phyloP scores from a whole-genome alignment of 1,140 invertebrate species.

The Oryctes rhinoceros region DNA sequence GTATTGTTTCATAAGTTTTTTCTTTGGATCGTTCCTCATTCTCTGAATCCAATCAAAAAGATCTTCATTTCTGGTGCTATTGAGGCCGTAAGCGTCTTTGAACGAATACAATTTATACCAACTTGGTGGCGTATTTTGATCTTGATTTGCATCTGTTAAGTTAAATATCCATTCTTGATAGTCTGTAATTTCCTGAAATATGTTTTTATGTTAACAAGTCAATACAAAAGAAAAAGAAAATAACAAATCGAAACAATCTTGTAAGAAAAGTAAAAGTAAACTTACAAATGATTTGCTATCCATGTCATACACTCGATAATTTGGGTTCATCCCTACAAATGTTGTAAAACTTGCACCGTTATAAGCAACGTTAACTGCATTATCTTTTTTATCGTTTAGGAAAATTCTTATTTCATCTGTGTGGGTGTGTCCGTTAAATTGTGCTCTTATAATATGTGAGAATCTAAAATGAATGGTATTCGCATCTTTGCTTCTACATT shows the following conservation, averaged over 20 bases:
- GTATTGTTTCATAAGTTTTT: constrained; percentile 47
- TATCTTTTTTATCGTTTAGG: constrained; percentile 64
- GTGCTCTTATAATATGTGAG: constrained; percentile 71
- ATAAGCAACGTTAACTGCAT: constrained; percentile 73
- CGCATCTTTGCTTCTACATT: background rate
- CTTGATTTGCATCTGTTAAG: constrained; percentile 67
- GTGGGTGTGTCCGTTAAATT: constrained; percentile 87
- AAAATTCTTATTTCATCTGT: constrained; percentile 77
- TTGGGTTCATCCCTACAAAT: constrained; percentile 76
- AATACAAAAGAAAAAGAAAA: background rate
- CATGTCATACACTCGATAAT: constrained; percentile 79
- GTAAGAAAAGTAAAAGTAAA: constrained; percentile 44
- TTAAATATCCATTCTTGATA: constrained; percentile 71
- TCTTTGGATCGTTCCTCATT: constrained; percentile 56
- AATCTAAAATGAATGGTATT: constrained; percentile 57
- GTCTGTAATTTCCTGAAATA: constrained; percentile 64
- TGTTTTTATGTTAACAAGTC: background rate
- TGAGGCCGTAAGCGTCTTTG: constrained; percentile 68
- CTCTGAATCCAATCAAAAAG: constrained; percentile 63
- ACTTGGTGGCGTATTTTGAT: constrained; percentile 55
- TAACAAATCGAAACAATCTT: background rate
- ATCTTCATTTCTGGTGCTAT: constrained; percentile 61
- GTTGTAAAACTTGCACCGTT: constrained; percentile 79
- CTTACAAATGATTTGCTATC: constrained; percentile 71
- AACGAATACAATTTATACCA: constrained; percentile 65